phyloP scores from a whole-genome alignment of 2,888 invertebrate species.

The Camponotus fellah region DNA sequence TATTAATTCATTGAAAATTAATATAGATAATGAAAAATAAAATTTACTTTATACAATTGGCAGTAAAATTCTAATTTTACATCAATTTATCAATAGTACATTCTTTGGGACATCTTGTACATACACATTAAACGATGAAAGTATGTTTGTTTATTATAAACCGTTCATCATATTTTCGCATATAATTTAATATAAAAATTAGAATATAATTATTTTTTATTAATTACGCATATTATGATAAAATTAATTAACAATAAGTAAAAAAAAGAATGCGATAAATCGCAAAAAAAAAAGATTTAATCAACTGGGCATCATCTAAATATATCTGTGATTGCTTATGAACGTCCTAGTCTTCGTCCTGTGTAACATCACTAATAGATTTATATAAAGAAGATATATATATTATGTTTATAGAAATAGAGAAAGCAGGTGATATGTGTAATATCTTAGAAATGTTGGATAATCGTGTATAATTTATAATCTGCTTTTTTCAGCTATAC shows the following conservation, averaged over 20 bases:
- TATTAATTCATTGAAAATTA: slow-evolving; percentile 9
- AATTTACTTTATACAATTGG: neutral
- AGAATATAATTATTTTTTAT: neutral
- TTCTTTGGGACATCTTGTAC: neutral
- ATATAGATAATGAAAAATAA: neutral
- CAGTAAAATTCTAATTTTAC: neutral
- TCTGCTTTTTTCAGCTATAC: slow-evolving; percentile 20
- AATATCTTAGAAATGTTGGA: slow-evolving; percentile 21
- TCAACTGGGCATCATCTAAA: slow-evolving; percentile 52
- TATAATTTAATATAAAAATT: neutral
- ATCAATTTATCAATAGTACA: neutral
- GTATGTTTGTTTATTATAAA: neutral
- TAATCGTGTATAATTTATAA: slow-evolving; percentile 17
- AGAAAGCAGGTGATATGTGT: neutral
- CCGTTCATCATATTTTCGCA: neutral
- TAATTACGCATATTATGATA: neutral
- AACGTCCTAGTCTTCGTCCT: slow-evolving; percentile 49
- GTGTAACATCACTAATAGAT: slow-evolving; percentile 4
- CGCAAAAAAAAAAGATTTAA: slow-evolving; percentile 7
- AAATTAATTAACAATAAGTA: neutral
- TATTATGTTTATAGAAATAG: slow-evolving; percentile 3
- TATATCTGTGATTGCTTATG: slow-evolving; percentile 64
- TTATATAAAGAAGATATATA: neutral
- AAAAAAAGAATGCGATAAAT: slow-evolving; percentile 10
- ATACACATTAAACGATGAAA: slow-evolving; percentile 11